Conservation (phyloP, 2,113 vertebrate species). For the Aegypius monachus region DNA sequence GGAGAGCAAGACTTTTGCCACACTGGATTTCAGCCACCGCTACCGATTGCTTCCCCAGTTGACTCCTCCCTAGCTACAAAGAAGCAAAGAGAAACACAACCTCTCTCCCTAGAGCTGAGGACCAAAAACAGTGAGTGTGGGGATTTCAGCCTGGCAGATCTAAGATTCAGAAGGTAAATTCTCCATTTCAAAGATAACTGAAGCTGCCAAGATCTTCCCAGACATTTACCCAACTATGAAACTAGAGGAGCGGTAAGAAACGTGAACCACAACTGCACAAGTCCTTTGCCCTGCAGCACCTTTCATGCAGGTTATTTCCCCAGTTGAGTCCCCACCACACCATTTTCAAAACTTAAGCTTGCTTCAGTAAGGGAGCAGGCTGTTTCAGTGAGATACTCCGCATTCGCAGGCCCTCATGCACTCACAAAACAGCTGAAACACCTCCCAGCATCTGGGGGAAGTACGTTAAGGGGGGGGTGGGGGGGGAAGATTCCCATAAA, state of each 20-base stretch:
- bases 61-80: slow-evolving; percentile 6
- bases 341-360: neutral
- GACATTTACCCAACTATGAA: neutral
- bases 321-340: neutral
- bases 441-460: neutral
- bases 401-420: neutral
- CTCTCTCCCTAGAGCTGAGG: neutral
- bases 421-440: neutral
- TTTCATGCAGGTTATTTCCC: neutral
- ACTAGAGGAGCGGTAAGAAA: neutral
- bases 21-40: neutral
- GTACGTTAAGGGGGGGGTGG: neutral
- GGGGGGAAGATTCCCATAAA: neutral
- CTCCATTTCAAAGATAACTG: neutral
- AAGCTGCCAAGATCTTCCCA: neutral
- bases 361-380: neutral
- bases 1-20: neutral
- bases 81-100: slow-evolving; percentile 35
- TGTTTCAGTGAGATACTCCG: neutral
- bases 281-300: neutral
- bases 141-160: neutral
- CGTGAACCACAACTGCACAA: neutral
- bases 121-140: fast-evolving
- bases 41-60: neutral
- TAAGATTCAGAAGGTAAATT: neutral